Conservation (phyloP, 1,140 invertebrate species). For the Heterodera schachtii region DNA sequence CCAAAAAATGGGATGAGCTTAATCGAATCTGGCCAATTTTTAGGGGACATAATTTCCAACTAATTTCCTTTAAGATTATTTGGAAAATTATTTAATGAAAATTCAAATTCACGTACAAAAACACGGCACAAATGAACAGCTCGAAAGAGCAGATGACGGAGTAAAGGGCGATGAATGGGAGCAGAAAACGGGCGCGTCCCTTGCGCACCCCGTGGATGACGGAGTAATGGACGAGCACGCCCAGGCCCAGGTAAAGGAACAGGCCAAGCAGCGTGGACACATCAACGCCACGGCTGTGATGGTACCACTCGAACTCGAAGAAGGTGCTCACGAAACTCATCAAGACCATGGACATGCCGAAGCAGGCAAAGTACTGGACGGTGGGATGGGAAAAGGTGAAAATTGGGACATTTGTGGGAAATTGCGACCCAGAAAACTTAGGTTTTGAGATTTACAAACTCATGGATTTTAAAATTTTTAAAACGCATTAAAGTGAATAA, state of each 20-base stretch:
- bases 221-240: conserved; percentile 52
- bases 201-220: conserved; percentile 58
- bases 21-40: too few species aligned
- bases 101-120: conserved; percentile 49
- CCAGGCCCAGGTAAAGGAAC: conserved; percentile 54
- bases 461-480: too few species aligned
- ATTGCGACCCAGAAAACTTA: too few species aligned
- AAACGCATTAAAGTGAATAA: too few species aligned
- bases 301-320: conserved; percentile 65
- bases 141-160: conserved; percentile 49
- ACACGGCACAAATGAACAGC: conserved; percentile 34
- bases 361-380: conserved; percentile 58
- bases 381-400: background rate
- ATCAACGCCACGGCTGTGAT: conserved; percentile 58
- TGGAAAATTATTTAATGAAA: too few species aligned
- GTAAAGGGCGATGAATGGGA: conserved; percentile 64
- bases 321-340: conserved; percentile 57
- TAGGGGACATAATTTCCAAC: too few species aligned
- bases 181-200: conserved; percentile 45
- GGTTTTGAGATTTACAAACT: too few species aligned
- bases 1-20: too few species aligned
- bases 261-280: conserved; percentile 56
- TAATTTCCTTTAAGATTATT: too few species aligned
- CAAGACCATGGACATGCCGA: conserved; percentile 58
- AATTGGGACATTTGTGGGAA: too few species aligned